Percentiles rank a stretch among this genome's conserved stretches.
These are phyloP conservation scores for Acronicta aceris DNA, from an alignment of 2,888 invertebrate species.

Conservation along the genomic window DNA sequence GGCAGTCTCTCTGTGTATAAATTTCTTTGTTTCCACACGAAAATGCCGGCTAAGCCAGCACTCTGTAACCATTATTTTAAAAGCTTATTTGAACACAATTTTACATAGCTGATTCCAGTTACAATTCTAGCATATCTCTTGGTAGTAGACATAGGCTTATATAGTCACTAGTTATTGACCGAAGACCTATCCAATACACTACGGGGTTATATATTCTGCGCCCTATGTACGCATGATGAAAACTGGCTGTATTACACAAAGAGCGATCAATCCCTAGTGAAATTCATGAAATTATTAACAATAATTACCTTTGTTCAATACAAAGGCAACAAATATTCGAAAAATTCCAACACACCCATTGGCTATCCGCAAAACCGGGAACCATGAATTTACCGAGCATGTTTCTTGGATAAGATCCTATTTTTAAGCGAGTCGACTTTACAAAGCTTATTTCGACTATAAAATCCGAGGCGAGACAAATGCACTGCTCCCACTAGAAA, in stretches of 20 bases:
- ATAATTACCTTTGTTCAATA: slow-evolving; percentile 23
- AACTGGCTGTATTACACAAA: neutral
- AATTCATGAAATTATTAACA: slow-evolving; percentile 26
- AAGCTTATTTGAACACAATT: too few relatives aligned
- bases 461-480: slow-evolving; percentile 70
- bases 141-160: too few relatives aligned
- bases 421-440: slow-evolving; percentile 33
- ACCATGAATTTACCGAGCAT: slow-evolving; percentile 31
- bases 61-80: too few relatives aligned
- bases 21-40: too few relatives aligned
- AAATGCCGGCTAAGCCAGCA: too few relatives aligned
- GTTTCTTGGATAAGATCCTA: slow-evolving; percentile 43
- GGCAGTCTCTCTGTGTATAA: too few relatives aligned
- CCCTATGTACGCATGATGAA: neutral
- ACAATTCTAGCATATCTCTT: too few relatives aligned
- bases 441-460: slow-evolving; percentile 51
- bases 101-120: too few relatives aligned
- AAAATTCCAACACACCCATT: slow-evolving; percentile 6
- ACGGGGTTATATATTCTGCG: too few relatives aligned
- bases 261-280: slow-evolving; percentile 3
- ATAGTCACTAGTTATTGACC: too few relatives aligned
- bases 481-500: slow-evolving; percentile 77
- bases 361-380: too few relatives aligned
- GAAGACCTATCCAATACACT: too few relatives aligned
- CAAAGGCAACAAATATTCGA: slow-evolving; percentile 17